A percentile compares a stretch with the other conserved stretches of the same genome.
Evolutionary conservation across 2,888 invertebrate species (phyloP).

Genomic region (Heliconius cydno): DNA sequence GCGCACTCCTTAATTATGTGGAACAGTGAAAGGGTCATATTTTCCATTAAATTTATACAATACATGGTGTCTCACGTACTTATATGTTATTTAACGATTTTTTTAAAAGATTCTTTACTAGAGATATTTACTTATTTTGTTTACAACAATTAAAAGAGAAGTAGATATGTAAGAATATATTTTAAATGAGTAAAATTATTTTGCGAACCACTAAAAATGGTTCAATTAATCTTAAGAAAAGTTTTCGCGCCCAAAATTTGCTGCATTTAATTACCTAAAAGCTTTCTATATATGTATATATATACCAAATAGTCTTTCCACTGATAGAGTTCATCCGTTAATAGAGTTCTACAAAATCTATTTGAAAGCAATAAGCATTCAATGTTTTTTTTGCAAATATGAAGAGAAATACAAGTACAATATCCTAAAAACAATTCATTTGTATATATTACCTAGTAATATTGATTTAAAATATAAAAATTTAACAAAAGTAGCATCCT

Average conservation of each 20-base stretch:
- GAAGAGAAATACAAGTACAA: neutral
- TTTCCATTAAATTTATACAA: constrained; percentile 81
- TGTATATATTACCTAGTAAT: neutral
- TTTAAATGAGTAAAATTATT: too few species aligned
- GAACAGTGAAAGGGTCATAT: constrained; percentile 82
- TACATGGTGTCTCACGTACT: constrained; percentile 57
- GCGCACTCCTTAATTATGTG: constrained; percentile 81
- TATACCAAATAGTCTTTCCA: too few species aligned
- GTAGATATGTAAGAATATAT: too few species aligned
- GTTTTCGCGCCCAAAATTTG: too few species aligned
- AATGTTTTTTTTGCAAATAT: neutral
- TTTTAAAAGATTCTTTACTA: too few species aligned
- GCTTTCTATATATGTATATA: too few species aligned
- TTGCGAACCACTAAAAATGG: too few species aligned
- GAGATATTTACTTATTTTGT: too few species aligned
- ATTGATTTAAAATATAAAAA: neutral
- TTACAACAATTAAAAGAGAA: too few species aligned
- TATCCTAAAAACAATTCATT: neutral
- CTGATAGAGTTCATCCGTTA: too few species aligned
- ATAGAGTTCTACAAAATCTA: neutral
- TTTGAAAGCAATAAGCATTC: neutral
- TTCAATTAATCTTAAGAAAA: too few species aligned
- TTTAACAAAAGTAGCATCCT: constrained; percentile 55
- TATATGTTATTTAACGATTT: neutral
- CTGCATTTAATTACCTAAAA: too few species aligned